Evolutionary conservation across 1,140 invertebrate species (phyloP).

Genomic region (Tetramorium parvispinum): DNA sequence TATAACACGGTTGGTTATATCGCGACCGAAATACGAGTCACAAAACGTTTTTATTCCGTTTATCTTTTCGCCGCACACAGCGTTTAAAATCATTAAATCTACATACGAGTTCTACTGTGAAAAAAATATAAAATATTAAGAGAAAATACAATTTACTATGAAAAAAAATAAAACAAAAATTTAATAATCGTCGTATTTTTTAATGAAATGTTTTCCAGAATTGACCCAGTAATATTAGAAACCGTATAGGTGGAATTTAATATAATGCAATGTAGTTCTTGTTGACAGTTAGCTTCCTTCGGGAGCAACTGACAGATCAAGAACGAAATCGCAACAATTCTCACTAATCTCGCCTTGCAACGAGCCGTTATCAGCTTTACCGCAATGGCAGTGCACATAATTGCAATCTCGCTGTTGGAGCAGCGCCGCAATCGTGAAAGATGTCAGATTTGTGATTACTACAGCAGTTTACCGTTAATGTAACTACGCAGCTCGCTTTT

Average conservation of each 20-base stretch:
- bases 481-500: background rate
- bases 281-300: background rate
- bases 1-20: background rate
- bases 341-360: conserved; percentile 34
- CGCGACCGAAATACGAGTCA: background rate
- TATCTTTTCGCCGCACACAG: background rate
- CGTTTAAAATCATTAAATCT: background rate
- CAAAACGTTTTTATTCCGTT: background rate
- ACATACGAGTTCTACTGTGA: background rate
- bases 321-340: conserved; percentile 37
- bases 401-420: conserved; percentile 18
- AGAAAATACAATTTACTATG: background rate
- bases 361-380: conserved; percentile 26
- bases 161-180: background rate
- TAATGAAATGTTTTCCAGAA: background rate
- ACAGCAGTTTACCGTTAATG: background rate
- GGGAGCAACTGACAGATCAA: background rate
- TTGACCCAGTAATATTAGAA: background rate
- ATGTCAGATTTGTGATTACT: conserved; percentile 27
- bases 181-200: background rate
- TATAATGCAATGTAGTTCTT: background rate
- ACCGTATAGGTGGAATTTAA: background rate
- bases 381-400: conserved; percentile 40
- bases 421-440: conserved; percentile 14
- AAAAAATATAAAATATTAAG: background rate